These are phyloP conservation scores for Alectoris magna DNA, from an alignment of 2,797 vertebrate genomes.

Conservation along the genomic window DNA sequence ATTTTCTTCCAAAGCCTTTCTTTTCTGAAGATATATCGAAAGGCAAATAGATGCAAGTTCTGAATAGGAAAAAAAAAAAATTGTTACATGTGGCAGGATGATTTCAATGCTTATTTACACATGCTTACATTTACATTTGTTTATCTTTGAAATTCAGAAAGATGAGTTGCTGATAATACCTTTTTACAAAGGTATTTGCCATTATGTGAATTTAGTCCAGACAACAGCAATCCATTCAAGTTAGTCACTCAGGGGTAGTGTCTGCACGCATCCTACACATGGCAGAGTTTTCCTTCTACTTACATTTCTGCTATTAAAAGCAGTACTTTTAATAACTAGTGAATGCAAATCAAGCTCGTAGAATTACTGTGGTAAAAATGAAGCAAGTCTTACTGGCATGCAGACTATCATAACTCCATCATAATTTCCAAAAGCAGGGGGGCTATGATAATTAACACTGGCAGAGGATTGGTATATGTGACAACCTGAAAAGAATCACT, in stretches of 20 bases:
- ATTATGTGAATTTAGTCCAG: not conserved
- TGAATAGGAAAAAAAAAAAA: not conserved
- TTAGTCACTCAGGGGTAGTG: not conserved
- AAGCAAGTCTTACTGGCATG: not conserved
- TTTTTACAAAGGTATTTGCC: slow-evolving; percentile 34
- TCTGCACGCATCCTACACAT: not conserved
- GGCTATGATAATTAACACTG: not conserved
- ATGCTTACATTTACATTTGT: not conserved
- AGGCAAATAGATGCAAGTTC: slow-evolving; percentile 12
- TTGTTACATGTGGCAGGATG: not conserved
- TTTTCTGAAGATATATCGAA: not conserved
- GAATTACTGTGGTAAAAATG: not conserved
- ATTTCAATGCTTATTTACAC: slow-evolving; percentile 49
- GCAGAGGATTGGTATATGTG: not conserved
- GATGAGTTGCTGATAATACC: not conserved
- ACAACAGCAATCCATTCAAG: slow-evolving; percentile 19
- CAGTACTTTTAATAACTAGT: not conserved
- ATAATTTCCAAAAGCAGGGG: not conserved
- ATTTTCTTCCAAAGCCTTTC: not conserved
- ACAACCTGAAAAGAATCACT: not conserved
- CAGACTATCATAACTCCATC: not conserved
- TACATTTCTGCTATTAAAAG: not conserved
- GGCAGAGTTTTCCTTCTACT: not conserved
- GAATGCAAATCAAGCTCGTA: not conserved
- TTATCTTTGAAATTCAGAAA: slow-evolving; percentile 32